These are phyloP conservation scores for Oligia fasciuncula DNA, from an alignment of 2,888 invertebrate genomes.

Conservation along the genomic window DNA sequence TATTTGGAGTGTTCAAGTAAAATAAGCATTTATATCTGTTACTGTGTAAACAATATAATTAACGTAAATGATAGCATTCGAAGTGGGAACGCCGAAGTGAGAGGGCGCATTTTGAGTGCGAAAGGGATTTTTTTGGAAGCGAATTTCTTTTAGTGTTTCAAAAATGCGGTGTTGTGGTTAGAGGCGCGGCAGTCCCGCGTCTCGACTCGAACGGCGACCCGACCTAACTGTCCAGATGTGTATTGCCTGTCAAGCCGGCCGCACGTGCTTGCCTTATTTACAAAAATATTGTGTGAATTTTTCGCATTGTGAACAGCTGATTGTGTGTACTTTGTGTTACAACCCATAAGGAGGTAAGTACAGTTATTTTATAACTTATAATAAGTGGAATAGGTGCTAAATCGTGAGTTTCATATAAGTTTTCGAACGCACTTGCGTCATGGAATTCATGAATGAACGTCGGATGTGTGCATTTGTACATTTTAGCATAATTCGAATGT, in stretches of 20 bases:
- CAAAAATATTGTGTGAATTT: constrained; percentile 63
- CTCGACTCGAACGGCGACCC: constrained; percentile 75
- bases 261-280: constrained; percentile 71
- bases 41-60: constrained; percentile 72
- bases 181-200: constrained; percentile 82
- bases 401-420: constrained; percentile 48
- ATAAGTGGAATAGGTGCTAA: constrained; percentile 37
- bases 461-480: constrained; percentile 45
- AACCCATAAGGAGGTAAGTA: constrained; percentile 58
- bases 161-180: constrained; percentile 83
- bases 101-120: constrained; percentile 73
- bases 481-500: constrained; percentile 60
- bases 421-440: constrained; percentile 61
- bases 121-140: constrained; percentile 59
- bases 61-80: constrained; percentile 73
- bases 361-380: constrained; percentile 52
- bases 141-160: constrained; percentile 65
- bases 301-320: constrained; percentile 72
- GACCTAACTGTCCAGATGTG: constrained; percentile 74
- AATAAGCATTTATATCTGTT: constrained; percentile 60
- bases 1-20: constrained; percentile 54
- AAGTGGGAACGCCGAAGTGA: constrained; percentile 70
- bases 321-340: constrained; percentile 68
- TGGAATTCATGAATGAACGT: constrained; percentile 67
- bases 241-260: constrained; percentile 69